phyloP scores from a whole-genome alignment of 2,888 invertebrate species.

The Andrena praecox region DNA sequence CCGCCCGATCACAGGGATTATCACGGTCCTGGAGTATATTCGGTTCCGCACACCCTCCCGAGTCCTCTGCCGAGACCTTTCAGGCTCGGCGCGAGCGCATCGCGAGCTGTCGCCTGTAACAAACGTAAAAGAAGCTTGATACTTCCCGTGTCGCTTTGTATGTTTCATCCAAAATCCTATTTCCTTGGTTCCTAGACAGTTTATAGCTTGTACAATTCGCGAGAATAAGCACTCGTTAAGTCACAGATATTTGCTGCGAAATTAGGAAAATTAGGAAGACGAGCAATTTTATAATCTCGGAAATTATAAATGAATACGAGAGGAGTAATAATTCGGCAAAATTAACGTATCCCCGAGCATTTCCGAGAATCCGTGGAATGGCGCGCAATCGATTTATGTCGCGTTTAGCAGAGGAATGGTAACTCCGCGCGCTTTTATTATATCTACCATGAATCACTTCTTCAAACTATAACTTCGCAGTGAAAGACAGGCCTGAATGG shows the following conservation, averaged over 20 bases:
- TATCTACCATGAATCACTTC: conserved; percentile 12
- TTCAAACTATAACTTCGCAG: background rate
- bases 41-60: conserved; percentile 64
- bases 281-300: too few relatives aligned
- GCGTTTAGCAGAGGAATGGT: background rate
- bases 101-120: conserved; percentile 67
- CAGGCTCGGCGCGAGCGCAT: conserved; percentile 61
- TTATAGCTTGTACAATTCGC: too few relatives aligned
- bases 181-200: too few relatives aligned
- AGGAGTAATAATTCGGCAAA: background rate
- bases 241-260: too few relatives aligned
- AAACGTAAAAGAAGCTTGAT: conserved; percentile 21
- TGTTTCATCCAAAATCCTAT: background rate
- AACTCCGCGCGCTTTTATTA: background rate
- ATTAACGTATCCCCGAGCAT: background rate
- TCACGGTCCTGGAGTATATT: conserved; percentile 55
- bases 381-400: background rate
- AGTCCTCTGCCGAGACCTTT: conserved; percentile 62
- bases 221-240: too few relatives aligned
- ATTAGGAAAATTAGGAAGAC: too few relatives aligned
- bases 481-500: background rate
- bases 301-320: too few relatives aligned
- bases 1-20: conserved; percentile 48
- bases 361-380: background rate
- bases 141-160: background rate